Base-by-base conservation (phyloP, 2,888 invertebrate species). In the Candidula unifasciata region DNA sequence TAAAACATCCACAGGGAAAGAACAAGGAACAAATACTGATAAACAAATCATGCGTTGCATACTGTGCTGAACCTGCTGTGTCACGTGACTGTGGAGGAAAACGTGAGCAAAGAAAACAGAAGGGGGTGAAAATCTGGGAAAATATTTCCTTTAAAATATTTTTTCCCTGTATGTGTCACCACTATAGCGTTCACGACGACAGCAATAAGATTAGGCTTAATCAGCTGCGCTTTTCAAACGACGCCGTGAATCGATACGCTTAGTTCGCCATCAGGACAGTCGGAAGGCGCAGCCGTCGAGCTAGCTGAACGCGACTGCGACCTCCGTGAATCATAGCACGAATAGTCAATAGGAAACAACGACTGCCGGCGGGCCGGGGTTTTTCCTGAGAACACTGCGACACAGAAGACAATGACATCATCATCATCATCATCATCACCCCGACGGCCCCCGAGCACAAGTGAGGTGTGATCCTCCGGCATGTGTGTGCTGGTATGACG, bases 341-440 rank as follows among this genome's bases (percentile, higher is more conserved):
- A 78, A 60, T 64, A 78, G 78, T 78, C 78, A 64, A 78, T 78
- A 78, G 35, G 60, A 78, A 21, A 37, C 78, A 60, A 60, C 10
- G 35, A 64, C 54, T 24, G 33, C 33, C 13, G 21, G 21, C n/a
- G 60, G 77, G 44, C 44, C 18, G 78, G 78, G 60, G 35, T 30
- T 60, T 60, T 78, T 37, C 78, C 64, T 78, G 60, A 27, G 78
- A 64, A 64, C 78, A 64, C 60, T 30, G 78, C 78, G 78, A 78
- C 64, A 35, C 64, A 33, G 13, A 52, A 54, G 54, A 74, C 30
- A 74, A 74, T 74, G 79, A 78, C 30, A 54, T 60, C 37, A 64
- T 35, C 57, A 16, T 24, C 13, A n/a, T n/a, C 30, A 54, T 60
- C 37, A 64, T 35, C 44, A 44, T 44, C 44, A 44, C 44, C 13